Conservation (phyloP, 2,888 invertebrate species). For the Pyrrhosoma nymphula region DNA sequence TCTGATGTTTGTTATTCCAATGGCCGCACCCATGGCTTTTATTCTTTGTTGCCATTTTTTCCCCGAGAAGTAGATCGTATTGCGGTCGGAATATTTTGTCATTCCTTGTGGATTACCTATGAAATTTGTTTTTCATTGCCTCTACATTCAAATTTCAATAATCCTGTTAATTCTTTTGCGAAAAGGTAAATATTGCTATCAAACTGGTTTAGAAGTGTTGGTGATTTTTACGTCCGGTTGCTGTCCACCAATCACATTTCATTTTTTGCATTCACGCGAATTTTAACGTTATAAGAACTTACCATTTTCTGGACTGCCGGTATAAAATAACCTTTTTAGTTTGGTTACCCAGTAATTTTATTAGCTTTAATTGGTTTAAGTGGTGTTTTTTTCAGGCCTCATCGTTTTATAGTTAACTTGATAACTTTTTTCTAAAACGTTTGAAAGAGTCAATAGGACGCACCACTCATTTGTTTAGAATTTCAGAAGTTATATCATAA, state of each 20-base stretch:
- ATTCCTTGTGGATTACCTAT: not conserved
- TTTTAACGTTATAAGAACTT: not conserved
- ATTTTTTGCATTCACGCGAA: too few species aligned
- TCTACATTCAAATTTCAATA: not conserved
- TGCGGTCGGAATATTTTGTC: not conserved
- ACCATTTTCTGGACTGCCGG: not conserved
- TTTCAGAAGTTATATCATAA: too few species aligned
- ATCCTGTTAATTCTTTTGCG: not conserved
- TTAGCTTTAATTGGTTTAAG: too few species aligned
- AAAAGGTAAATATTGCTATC: not conserved
- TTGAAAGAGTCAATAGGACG: too few species aligned
- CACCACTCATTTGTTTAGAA: too few species aligned
- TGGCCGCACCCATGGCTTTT: not conserved
- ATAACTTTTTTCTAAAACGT: too few species aligned
- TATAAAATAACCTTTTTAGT: too few species aligned
- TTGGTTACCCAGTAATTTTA: too few species aligned
- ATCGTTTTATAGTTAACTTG: too few species aligned
- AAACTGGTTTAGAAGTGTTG: not conserved
- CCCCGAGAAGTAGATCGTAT: not conserved
- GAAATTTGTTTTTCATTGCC: not conserved
- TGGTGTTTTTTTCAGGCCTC: too few species aligned
- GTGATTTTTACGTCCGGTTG: not conserved
- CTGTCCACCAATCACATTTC: too few species aligned
- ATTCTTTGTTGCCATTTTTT: not conserved
- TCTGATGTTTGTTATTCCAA: not conserved